Percentiles rank a stretch among this genome's conserved stretches.
phyloP scores from a whole-genome alignment of 2,113 vertebrate species.

The Morone saxatilis region DNA sequence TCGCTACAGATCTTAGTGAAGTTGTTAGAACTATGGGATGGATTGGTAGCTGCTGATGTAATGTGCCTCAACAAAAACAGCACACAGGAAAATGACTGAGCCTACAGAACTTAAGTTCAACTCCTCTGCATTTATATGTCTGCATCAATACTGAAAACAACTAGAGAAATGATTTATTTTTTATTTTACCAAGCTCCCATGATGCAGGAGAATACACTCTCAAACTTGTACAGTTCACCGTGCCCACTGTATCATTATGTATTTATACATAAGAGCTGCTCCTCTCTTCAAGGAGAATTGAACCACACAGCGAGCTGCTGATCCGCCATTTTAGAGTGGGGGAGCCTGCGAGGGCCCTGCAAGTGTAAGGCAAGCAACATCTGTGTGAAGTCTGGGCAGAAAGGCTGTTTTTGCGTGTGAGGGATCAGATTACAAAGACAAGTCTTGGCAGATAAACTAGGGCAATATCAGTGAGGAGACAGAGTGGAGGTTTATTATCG shows the following conservation, averaged over 20 bases:
- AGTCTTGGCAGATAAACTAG: constrained; percentile 81
- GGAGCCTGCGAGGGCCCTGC: constrained; percentile 66
- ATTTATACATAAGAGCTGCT: constrained; percentile 66
- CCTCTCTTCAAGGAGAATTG: constrained; percentile 55
- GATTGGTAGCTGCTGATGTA: constrained; percentile 72
- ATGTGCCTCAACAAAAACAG: constrained; percentile 63
- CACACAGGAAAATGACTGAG: constrained; percentile 56
- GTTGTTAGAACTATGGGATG: constrained; percentile 61
- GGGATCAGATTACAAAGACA: constrained; percentile 81
- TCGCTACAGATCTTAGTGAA: constrained; percentile 67
- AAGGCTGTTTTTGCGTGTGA: constrained; percentile 63
- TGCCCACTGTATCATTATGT: constrained; percentile 53
- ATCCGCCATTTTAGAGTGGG: constrained; percentile 72
- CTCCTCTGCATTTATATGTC: constrained; percentile 52
- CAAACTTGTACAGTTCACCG: constrained; percentile 39
- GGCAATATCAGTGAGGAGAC: constrained; percentile 65
- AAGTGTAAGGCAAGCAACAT: constrained; percentile 73
- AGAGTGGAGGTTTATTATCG: constrained; percentile 59
- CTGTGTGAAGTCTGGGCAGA: constrained; percentile 82
- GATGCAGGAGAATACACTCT: constrained; percentile 50
- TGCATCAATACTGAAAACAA: constrained; percentile 47
- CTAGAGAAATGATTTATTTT: constrained; percentile 40
- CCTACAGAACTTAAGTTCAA: constrained; percentile 47
- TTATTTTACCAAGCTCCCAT: constrained; percentile 31
- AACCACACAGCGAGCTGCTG: constrained; percentile 58